phyloP scores from a whole-genome alignment of 2,113 vertebrate species.

The Oreochromis niloticus region DNA sequence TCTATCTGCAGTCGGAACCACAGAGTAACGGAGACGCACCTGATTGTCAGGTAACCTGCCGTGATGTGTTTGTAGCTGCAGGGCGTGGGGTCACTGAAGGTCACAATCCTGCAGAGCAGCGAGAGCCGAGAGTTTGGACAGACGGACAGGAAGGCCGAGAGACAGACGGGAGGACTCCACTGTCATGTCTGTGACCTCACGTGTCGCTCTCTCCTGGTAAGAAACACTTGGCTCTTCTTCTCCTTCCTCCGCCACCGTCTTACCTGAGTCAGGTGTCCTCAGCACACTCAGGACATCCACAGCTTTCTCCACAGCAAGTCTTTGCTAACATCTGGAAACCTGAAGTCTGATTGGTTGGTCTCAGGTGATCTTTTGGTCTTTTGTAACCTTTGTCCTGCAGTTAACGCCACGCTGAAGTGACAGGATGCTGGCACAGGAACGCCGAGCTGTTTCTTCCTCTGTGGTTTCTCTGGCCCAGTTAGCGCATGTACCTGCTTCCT shows the following conservation, averaged over 20 bases:
- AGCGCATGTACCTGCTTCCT: background rate
- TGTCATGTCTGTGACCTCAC: slow-evolving; percentile 85
- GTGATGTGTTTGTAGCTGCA: slow-evolving; percentile 64
- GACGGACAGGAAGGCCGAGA: slow-evolving; percentile 66
- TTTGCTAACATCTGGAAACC: background rate
- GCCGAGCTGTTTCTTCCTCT: too few relatives aligned
- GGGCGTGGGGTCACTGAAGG: slow-evolving; percentile 83
- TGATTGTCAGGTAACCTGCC: background rate
- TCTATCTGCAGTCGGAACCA: background rate
- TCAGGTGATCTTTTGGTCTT: background rate
- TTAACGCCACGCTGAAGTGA: too few relatives aligned
- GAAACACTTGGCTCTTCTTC: background rate
- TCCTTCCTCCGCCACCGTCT: background rate
- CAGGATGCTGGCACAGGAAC: too few relatives aligned
- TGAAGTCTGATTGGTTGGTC: background rate
- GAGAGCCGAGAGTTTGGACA: slow-evolving; percentile 85
- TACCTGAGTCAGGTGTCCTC: background rate
- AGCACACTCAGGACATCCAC: background rate
- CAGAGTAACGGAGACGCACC: background rate
- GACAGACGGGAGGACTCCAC: slow-evolving; percentile 74
- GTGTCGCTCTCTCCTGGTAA: slow-evolving; percentile 82
- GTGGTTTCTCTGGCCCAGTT: background rate
- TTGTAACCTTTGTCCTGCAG: background rate
- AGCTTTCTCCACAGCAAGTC: background rate
- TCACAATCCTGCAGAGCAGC: slow-evolving; percentile 91